A percentile compares a stretch with the other conserved stretches of the same genome.
Evolutionary conservation across 2,888 invertebrate species (phyloP).

Genomic region (Hypsopygia costalis): DNA sequence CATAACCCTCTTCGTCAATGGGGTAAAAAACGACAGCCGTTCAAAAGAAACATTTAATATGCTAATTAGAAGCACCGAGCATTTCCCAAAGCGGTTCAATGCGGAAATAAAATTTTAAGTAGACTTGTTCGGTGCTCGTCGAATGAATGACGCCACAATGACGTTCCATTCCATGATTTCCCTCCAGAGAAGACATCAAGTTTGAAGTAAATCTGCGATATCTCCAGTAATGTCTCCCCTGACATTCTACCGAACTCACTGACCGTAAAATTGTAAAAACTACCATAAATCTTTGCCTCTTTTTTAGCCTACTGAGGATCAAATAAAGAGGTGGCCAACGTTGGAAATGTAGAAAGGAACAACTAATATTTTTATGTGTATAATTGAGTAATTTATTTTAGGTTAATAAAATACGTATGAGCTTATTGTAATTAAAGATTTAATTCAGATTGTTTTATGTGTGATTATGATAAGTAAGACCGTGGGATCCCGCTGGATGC

Average conservation of each 20-base stretch:
- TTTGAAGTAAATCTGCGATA: slow-evolving; percentile 75
- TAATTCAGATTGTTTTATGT: too few relatives aligned
- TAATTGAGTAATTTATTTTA: neutral
- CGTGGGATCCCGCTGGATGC: too few relatives aligned
- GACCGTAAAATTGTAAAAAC: slow-evolving; percentile 79
- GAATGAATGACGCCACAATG: slow-evolving; percentile 54
- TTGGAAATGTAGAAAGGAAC: neutral
- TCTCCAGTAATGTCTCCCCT: slow-evolving; percentile 70
- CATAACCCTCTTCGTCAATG: too few relatives aligned
- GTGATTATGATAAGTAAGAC: too few relatives aligned
- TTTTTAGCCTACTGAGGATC: slow-evolving; percentile 32
- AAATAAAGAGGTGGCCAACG: slow-evolving; percentile 20
- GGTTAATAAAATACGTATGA: too few relatives aligned
- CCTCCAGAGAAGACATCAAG: slow-evolving; percentile 69
- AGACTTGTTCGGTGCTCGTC: slow-evolving; percentile 36
- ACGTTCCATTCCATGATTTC: slow-evolving; percentile 66
- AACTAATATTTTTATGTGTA: neutral
- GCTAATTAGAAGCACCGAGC: neutral
- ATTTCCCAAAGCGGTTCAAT: neutral
- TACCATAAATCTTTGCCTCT: slow-evolving; percentile 68
- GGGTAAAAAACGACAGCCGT: too few relatives aligned
- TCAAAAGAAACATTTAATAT: neutral
- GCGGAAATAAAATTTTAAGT: neutral
- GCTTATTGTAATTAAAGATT: too few relatives aligned
- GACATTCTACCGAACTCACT: slow-evolving; percentile 62